Conservation (phyloP, 2,797 vertebrate genomes). For the Muscicapa striata region DNA sequence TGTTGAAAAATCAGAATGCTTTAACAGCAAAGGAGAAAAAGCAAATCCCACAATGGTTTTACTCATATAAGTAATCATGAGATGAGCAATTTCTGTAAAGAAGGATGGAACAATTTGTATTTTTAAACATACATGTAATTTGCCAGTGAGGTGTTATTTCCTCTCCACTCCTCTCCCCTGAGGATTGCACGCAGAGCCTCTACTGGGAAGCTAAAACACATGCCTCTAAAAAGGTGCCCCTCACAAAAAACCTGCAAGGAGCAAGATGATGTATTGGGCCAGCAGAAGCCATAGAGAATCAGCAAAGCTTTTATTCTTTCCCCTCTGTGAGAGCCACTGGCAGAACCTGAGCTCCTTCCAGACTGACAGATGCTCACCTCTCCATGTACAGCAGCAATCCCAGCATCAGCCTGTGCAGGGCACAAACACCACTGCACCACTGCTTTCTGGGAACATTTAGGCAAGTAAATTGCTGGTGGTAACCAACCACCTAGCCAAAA, state of each 20-base stretch:
- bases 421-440: not conserved
- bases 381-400: not conserved
- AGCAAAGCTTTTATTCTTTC: not conserved
- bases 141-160: not conserved
- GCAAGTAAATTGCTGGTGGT: not conserved
- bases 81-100: not conserved
- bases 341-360: not conserved
- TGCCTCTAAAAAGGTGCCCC: not conserved
- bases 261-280: not conserved
- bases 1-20: not conserved
- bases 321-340: accelerated
- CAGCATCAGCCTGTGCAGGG: not conserved
- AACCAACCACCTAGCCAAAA: not conserved
- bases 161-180: not conserved
- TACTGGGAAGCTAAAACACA: not conserved
- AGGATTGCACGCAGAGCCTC: not conserved
- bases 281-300: not conserved
- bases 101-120: not conserved
- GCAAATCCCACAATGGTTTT: not conserved
- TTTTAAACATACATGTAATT: not conserved
- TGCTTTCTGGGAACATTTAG: not conserved
- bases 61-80: not conserved
- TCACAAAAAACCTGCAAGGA: not conserved
- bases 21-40: not conserved
- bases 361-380: not conserved